Evolutionary conservation across 2,113 vertebrate genomes (phyloP).

Genomic region (Reinhardtius hippoglossoides): DNA sequence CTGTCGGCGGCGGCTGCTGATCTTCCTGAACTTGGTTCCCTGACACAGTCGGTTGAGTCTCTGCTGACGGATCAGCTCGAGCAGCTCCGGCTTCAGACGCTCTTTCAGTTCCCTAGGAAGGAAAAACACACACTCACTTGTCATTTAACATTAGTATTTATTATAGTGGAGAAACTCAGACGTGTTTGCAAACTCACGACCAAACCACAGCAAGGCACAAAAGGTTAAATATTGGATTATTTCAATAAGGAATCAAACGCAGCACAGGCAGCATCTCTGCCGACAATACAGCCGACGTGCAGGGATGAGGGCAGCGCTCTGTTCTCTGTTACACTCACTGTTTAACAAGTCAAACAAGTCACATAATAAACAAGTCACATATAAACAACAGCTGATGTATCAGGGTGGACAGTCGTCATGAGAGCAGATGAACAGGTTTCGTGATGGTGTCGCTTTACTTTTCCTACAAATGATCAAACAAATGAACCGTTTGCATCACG

Average conservation of each 20-base stretch:
- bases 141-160: background rate
- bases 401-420: background rate
- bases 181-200: too few species aligned
- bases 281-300: background rate
- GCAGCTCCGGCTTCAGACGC: constrained; percentile 92
- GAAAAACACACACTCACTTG: background rate
- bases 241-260: too few species aligned
- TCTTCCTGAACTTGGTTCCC: constrained; percentile 94
- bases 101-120: constrained; percentile 89
- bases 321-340: constrained; percentile 3
- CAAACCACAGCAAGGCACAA: background rate
- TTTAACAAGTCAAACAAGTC: constrained; percentile 48
- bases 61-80: constrained; percentile 93
- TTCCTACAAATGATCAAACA: background rate
- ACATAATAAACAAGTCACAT: background rate
- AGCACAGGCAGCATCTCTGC: background rate
- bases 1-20: constrained; percentile 94
- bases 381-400: constrained; percentile 8
- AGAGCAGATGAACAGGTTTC: background rate
- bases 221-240: too few species aligned
- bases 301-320: background rate
- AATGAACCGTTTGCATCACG: background rate
- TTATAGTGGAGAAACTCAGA: background rate
- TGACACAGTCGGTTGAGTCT: constrained; percentile 92
- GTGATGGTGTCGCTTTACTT: background rate